phyloP scores from a whole-genome alignment of 2,888 invertebrate species.

The Sphecodes monilicornis region DNA sequence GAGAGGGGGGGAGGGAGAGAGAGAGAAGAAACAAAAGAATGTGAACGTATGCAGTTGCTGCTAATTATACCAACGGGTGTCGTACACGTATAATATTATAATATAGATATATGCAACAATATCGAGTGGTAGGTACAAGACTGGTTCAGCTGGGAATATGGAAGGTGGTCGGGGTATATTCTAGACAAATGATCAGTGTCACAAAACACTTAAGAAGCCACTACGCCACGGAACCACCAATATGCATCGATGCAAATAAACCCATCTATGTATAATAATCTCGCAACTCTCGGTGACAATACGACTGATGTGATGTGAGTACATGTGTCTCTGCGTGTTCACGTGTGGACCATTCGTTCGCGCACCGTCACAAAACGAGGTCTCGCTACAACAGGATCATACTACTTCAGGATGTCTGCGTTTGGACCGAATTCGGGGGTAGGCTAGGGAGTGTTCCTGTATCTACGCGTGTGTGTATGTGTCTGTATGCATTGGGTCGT shows the following conservation, averaged over 20 bases:
- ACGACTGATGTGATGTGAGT: conserved; percentile 15
- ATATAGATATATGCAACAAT: conserved; percentile 59
- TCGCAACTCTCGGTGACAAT: conserved; percentile 32
- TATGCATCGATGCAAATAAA: conserved; percentile 68
- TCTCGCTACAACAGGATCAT: conserved; percentile 3
- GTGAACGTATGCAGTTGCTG: conserved; percentile 48
- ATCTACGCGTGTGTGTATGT: background rate
- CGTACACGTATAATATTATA: conserved; percentile 66
- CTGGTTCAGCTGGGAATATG: conserved; percentile 58
- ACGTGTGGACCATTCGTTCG: background rate
- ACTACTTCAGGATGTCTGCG: conserved; percentile 23
- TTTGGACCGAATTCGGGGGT: conserved; percentile 9
- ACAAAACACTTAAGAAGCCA: conserved; percentile 77
- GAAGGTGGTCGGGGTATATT: conserved; percentile 48
- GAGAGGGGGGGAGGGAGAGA: background rate
- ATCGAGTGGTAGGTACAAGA: conserved; percentile 63
- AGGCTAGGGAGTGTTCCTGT: background rate
- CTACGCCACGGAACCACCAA: conserved; percentile 77
- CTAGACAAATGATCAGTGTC: conserved; percentile 68
- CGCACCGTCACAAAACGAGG: background rate
- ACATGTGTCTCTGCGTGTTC: conserved; percentile 19
- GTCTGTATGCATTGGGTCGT: background rate
- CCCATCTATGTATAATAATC: conserved; percentile 51
- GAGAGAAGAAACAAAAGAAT: conserved; percentile 31
- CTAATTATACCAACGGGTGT: conserved; percentile 56